Evolutionary conservation across 2,888 invertebrate genomes (phyloP).

Genomic region (Lasius platythorax): DNA sequence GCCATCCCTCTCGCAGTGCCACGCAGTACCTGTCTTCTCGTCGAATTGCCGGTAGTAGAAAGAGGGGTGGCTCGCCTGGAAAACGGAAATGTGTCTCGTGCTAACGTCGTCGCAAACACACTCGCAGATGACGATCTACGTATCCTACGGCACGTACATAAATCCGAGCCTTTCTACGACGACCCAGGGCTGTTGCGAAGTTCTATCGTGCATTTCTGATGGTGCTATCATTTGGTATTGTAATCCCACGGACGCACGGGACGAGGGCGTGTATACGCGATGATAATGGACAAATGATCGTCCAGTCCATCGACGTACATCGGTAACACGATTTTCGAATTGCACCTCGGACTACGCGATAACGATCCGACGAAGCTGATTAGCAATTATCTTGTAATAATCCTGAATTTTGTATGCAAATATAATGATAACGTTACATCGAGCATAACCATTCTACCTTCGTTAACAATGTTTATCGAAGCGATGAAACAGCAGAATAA

Average conservation of each 20-base stretch:
- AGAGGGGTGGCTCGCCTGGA: conserved; percentile 37
- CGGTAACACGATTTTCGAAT: conserved; percentile 55
- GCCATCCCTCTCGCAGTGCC: conserved; percentile 61
- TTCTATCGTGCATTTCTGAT: conserved; percentile 57
- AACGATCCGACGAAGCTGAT: conserved; percentile 49
- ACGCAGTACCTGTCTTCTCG: conserved; percentile 70
- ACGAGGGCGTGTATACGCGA: conserved; percentile 48
- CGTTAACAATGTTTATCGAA: neutral
- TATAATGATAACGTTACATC: neutral
- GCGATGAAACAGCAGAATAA: no score
- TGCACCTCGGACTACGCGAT: conserved; percentile 38
- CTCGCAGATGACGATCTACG: conserved; percentile 54
- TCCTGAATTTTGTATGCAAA: conserved; percentile 18
- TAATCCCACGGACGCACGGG: conserved; percentile 38
- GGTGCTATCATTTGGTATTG: conserved; percentile 56
- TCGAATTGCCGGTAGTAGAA: conserved; percentile 61
- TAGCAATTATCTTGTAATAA: conserved; percentile 52
- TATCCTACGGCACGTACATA: conserved; percentile 54
- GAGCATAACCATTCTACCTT: neutral
- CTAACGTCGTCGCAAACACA: conserved; percentile 61
- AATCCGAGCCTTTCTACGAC: conserved; percentile 35
- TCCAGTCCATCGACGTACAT: conserved; percentile 39
- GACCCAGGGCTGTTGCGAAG: conserved; percentile 51
- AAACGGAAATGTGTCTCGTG: conserved; percentile 54
- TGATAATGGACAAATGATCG: conserved; percentile 56